Percentiles rank a stretch among this genome's conserved stretches.
Conservation (phyloP, 2,888 invertebrate species). For the Apeira syringaria region DNA sequence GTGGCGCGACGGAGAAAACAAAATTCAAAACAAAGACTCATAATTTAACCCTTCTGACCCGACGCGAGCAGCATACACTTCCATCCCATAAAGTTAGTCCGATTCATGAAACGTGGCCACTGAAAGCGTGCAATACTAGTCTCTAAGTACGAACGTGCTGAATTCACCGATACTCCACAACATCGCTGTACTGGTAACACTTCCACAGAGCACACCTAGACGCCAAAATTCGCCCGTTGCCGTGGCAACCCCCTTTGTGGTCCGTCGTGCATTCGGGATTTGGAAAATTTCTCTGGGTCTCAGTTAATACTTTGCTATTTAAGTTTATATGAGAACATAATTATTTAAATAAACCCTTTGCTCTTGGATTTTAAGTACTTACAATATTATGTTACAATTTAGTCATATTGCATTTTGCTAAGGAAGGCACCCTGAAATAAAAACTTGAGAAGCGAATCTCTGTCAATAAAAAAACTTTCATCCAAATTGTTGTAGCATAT, state of each 20-base stretch:
- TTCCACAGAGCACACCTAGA: constrained; percentile 57
- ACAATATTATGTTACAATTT: too few relatives aligned
- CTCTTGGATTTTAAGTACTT: too few relatives aligned
- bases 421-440: too few relatives aligned
- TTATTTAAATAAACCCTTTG: too few relatives aligned
- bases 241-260: constrained; percentile 75
- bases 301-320: constrained; percentile 28
- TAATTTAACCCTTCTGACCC: constrained; percentile 67
- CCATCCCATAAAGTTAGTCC: constrained; percentile 44
- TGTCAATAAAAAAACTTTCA: too few relatives aligned
- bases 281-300: constrained; percentile 61
- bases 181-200: constrained; percentile 34
- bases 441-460: too few relatives aligned
- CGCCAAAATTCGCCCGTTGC: constrained; percentile 67
- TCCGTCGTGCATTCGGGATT: constrained; percentile 63
- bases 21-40: constrained; percentile 68
- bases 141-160: constrained; percentile 25
- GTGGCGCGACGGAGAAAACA: constrained; percentile 49
- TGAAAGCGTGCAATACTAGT: constrained; percentile 30
- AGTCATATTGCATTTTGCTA: too few relatives aligned
- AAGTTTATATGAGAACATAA: too few relatives aligned
- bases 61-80: constrained; percentile 51
- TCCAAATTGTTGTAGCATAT: too few relatives aligned
- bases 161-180: constrained; percentile 31
- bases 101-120: constrained; percentile 40